A percentile compares a stretch with the other conserved stretches of the same genome.
Conservation (phyloP, 2,797 vertebrate genomes). For the Halcyon badia region DNA sequence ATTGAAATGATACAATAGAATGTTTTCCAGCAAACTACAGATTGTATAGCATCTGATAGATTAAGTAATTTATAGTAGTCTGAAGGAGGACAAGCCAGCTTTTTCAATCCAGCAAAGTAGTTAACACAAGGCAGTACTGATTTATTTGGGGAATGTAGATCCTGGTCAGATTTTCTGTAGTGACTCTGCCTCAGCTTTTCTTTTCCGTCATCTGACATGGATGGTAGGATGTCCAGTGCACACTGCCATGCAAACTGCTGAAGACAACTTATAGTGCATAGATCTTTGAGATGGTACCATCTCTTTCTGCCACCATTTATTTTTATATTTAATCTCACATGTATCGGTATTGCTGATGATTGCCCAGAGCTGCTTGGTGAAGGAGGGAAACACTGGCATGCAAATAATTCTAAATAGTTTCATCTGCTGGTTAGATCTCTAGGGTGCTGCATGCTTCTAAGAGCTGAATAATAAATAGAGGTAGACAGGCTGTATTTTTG, state of each 20-base stretch:
- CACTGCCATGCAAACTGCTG: not conserved
- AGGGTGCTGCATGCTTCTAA: not conserved
- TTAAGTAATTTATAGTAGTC: not conserved
- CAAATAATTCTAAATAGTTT: not conserved
- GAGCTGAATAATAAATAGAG: not conserved
- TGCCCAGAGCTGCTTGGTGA: not conserved
- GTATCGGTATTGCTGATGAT: not conserved
- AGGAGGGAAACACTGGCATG: not conserved
- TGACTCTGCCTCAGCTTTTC: not conserved
- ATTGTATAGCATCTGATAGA: not conserved
- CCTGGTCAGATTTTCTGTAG: not conserved
- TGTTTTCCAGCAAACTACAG: not conserved
- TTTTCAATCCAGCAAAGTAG: not conserved
- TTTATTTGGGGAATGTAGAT: fast-evolving
- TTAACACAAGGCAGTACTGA: not conserved
- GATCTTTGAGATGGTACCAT: not conserved
- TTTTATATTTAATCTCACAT: not conserved
- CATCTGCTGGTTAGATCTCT: not conserved
- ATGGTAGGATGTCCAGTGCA: not conserved
- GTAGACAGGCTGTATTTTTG: not conserved
- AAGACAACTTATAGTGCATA: not conserved
- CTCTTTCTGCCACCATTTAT: not conserved
- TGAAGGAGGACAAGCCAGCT: not conserved
- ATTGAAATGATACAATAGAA: not conserved
- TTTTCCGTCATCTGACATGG: not conserved